A percentile compares a stretch with the other conserved stretches of the same genome.
Conservation (phyloP, 1,140 invertebrate species). For the Cepaea nemoralis region DNA sequence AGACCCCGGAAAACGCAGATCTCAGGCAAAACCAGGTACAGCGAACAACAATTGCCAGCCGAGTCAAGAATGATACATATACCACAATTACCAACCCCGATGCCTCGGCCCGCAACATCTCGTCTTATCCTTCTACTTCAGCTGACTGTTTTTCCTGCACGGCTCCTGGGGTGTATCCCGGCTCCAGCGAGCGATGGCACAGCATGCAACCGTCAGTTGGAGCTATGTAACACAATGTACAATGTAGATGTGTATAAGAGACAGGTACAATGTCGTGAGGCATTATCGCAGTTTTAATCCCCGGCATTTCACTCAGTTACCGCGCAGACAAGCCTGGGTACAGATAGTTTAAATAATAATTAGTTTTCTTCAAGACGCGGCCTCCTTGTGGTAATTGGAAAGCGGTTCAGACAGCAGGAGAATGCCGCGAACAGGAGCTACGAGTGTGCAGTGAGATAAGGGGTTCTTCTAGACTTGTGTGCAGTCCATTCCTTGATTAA, state of each 20-base stretch:
- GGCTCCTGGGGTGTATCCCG: neutral
- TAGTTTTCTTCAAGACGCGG: neutral
- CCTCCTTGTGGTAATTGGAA: neutral
- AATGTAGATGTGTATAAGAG: too few relatives aligned
- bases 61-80: neutral
- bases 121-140: neutral
- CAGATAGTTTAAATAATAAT: neutral
- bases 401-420: too few relatives aligned
- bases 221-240: constrained; percentile 14
- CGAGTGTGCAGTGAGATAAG: too few relatives aligned
- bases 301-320: neutral
- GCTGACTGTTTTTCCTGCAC: neutral
- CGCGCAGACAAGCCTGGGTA: neutral
- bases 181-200: neutral
- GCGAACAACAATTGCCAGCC: neutral
- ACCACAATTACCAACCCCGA: neutral
- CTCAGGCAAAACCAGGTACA: too few relatives aligned
- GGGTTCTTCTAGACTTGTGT: too few relatives aligned
- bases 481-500: too few relatives aligned
- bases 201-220: neutral
- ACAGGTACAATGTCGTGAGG: neutral
- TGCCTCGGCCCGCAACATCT: neutral
- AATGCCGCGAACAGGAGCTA: too few relatives aligned
- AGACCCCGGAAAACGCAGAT: too few relatives aligned
- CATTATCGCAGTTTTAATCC: neutral